These are phyloP conservation scores for Neosilurus hyrtlii DNA, from an alignment of 2,797 vertebrate species.

Conservation along the genomic window DNA sequence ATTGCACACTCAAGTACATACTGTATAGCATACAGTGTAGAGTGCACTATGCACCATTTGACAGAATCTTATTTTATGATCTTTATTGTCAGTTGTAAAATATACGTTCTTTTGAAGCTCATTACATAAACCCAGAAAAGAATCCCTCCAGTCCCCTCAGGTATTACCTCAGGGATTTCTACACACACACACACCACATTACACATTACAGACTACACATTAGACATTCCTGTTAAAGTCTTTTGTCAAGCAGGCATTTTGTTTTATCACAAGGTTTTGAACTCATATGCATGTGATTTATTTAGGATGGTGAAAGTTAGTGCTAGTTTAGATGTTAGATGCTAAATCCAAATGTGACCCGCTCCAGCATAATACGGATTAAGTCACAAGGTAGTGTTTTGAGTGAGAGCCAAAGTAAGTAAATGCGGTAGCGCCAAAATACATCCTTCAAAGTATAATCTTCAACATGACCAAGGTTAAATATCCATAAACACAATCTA, in stretches of 20 bases:
- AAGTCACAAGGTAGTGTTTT: no score
- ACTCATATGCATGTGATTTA: neutral
- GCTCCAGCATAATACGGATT: no score
- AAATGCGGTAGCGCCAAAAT: no score
- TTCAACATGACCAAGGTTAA: no score
- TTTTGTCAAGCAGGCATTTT: neutral
- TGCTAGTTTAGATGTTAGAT: neutral
- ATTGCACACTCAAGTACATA: neutral
- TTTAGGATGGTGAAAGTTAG: neutral
- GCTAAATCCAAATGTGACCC: neutral
- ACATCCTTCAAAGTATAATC: no score
- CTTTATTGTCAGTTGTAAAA: neutral
- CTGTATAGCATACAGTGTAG: neutral
- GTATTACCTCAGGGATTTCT: neutral
- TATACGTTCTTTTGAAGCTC: neutral
- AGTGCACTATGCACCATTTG: neutral
- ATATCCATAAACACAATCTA: no score
- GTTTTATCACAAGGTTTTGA: neutral
- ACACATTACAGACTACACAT: neutral
- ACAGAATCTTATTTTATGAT: neutral
- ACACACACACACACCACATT: neutral
- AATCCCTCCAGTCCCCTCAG: neutral
- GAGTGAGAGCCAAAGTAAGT: no score
- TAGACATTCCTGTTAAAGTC: neutral
- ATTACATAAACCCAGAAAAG: conserved; percentile 9